phyloP scores from a whole-genome alignment of 1,140 invertebrate species.

The Bombus waltoni region DNA sequence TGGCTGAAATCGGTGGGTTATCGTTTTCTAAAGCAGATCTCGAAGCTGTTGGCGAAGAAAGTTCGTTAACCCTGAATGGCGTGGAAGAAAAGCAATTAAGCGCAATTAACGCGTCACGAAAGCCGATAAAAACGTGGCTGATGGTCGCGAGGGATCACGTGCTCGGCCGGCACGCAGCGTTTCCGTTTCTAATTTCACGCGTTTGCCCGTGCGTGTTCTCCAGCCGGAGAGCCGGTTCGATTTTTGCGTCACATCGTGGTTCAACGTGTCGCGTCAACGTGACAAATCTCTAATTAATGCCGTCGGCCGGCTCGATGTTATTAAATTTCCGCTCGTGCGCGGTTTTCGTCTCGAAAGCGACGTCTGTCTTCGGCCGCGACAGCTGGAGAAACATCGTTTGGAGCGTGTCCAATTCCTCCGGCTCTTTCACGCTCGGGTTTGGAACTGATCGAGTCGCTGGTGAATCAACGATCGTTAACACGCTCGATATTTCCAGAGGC shows the following conservation, averaged over 20 bases:
- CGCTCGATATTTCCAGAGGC: background rate
- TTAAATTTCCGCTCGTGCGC: slow-evolving; percentile 30
- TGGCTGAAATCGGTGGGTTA: background rate
- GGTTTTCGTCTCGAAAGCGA: background rate
- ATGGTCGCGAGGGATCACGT: background rate
- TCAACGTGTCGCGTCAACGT: background rate
- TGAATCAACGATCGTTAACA: background rate
- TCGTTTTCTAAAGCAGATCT: slow-evolving; percentile 1
- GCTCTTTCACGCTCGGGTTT: background rate
- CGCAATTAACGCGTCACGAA: slow-evolving; percentile 6
- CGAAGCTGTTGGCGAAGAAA: background rate
- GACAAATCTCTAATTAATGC: slow-evolving; percentile 36
- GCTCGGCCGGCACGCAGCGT: slow-evolving; percentile 13
- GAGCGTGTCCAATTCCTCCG: slow-evolving; percentile 11
- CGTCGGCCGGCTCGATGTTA: slow-evolving; percentile 11
- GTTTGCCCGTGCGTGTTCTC: slow-evolving; percentile 12
- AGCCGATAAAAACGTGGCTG: background rate
- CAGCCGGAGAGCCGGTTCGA: background rate
- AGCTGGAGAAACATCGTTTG: background rate
- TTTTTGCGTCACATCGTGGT: background rate
- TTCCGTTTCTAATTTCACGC: slow-evolving; percentile 45
- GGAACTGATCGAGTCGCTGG: background rate
- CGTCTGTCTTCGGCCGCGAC: background rate
- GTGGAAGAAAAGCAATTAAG: slow-evolving; percentile 9
- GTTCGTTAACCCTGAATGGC: background rate